Conservation (phyloP, 2,797 vertebrate species). For the Propithecus deckenii region DNA sequence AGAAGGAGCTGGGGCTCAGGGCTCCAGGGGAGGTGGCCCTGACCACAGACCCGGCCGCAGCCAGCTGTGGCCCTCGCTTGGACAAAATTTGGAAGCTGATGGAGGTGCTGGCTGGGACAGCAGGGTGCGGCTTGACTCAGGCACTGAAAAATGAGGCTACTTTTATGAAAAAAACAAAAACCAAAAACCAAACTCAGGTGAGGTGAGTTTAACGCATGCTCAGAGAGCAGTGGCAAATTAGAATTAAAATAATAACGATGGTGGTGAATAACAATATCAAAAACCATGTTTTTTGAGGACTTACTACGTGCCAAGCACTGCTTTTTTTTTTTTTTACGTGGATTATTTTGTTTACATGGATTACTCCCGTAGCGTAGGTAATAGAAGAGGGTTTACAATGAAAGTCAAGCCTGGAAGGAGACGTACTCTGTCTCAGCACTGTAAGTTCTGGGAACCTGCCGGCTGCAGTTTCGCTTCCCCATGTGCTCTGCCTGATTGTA, state of each 20-base stretch:
- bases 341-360: neutral
- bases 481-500: neutral
- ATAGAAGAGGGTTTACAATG: neutral
- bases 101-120: neutral
- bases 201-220: neutral
- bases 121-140: neutral
- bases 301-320: rapidly evolving
- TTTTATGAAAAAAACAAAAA: neutral
- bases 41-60: rapidly evolving
- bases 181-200: neutral
- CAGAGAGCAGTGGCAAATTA: neutral
- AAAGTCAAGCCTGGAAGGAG: neutral
- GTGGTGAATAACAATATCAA: too few species aligned
- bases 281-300: neutral
- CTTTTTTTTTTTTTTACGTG: neutral
- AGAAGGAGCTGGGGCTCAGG: neutral
- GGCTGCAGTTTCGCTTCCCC: neutral
- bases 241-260: neutral
- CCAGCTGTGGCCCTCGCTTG: neutral
- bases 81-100: neutral
- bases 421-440: neutral
- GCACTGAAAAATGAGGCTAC: neutral
- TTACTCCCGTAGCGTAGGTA: neutral
- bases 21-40: neutral
- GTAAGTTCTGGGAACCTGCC: neutral